Base-by-base conservation (phyloP, 1,140 invertebrate species). In the Anoplophora glabripennis region DNA sequence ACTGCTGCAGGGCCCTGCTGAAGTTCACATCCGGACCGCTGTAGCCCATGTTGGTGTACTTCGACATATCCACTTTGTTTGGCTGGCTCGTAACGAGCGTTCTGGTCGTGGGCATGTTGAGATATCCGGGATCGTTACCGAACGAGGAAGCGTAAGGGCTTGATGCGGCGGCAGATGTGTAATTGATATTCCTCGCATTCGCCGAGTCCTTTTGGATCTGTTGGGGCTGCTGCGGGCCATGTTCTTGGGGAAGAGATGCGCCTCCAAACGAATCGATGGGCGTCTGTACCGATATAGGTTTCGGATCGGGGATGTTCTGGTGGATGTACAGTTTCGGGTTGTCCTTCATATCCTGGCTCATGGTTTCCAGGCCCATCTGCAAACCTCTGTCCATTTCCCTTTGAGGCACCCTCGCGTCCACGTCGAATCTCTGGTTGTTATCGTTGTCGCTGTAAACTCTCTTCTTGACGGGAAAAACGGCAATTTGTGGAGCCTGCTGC, bases 361-460 rank as follows among this genome's bases (percentile, higher is more conserved):
- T 5, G 21, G 21, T 28, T 28, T 28, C 21, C 21, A 28, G 5
- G 21, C 21, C 5, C 21, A 28, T 28, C 21, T 28, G 21, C 5
- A 28, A 28, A 11, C 40, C 40, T 15, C 14, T 18, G 35, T 52
- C 38, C 14, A 33, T 14, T 17, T 52, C 49, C 21, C 37, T 35
- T 40, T 52, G 49, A n/a, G 49, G 42, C 33, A 56, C 14, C 34
- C 34, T 33, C 15, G 44, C 28, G 12, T 28, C 52, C 0, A 54
- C 44, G 28, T 44, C 40, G 38, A 33, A 54, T 7, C 33, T 40
- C 1, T 54, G 52, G 12, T 54, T 33, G 41, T 21, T 45, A 15
- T 77, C 73, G 7, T 74, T 74, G 72, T 84, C 84, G 70, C 76
- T 81, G 56, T 84, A 85, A 12, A 75, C 78, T 42, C 84, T 75